phyloP scores from a whole-genome alignment of 2,797 vertebrate genomes.

The Tadarida brasiliensis region DNA sequence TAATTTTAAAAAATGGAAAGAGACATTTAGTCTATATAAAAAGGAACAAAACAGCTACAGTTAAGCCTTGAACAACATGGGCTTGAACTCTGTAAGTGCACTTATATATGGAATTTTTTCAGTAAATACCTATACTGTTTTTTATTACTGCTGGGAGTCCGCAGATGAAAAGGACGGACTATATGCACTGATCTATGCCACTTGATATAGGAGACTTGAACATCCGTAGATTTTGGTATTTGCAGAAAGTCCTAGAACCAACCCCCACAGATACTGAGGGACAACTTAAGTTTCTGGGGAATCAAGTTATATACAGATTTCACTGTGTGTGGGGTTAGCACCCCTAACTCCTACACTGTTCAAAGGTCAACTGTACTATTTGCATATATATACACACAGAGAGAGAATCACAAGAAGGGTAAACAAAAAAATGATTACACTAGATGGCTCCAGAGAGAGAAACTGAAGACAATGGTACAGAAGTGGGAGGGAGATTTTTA shows the following conservation, averaged over 20 bases:
- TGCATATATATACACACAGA: slow-evolving; percentile 85
- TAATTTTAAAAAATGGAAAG: slow-evolving; percentile 57
- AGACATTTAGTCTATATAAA: neutral
- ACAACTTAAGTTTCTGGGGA: neutral
- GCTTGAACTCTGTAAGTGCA: neutral
- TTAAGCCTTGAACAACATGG: neutral
- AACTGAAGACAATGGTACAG: neutral
- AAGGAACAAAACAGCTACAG: neutral
- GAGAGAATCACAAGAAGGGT: neutral
- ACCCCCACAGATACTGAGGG: neutral
- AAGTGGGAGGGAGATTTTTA: neutral
- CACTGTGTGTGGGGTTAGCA: too few species aligned
- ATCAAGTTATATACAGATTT: neutral
- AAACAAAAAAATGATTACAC: neutral
- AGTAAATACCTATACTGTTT: neutral
- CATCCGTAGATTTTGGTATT: neutral
- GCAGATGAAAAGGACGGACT: neutral
- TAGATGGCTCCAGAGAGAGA: slow-evolving; percentile 89
- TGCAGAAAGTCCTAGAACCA: neutral
- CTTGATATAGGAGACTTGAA: neutral
- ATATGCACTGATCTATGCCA: neutral
- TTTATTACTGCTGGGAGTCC: neutral
- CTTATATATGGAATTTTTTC: neutral
- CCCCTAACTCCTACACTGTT: neutral
- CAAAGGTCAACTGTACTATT: slow-evolving; percentile 83